These are phyloP conservation scores for Nematolebias whitei DNA, from an alignment of 2,113 vertebrate genomes.

Conservation along the genomic window DNA sequence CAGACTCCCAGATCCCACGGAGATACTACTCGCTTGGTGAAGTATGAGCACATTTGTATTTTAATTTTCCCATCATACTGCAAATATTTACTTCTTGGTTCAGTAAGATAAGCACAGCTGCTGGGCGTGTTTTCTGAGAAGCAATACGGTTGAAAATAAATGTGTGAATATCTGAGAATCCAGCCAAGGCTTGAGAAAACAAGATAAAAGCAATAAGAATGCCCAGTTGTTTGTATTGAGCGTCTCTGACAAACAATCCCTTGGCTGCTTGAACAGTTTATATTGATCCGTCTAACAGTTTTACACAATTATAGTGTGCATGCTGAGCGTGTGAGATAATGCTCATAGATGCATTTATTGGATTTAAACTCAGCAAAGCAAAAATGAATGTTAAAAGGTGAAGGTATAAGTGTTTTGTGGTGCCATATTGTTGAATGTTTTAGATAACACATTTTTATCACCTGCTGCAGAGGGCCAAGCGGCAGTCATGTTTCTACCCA, in stretches of 20 bases:
- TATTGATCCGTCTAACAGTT: conserved; percentile 38
- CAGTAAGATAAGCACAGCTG: conserved; percentile 31
- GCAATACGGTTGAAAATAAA: conserved; percentile 12
- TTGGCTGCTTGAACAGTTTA: neutral
- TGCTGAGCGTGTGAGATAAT: conserved; percentile 29
- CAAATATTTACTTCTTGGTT: conserved; percentile 9
- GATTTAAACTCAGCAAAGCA: neutral
- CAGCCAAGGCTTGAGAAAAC: conserved; percentile 22
- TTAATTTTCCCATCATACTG: conserved; percentile 27
- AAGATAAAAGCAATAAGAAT: conserved; percentile 38
- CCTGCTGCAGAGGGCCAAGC: no score
- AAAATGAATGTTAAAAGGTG: neutral
- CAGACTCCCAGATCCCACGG: conserved; percentile 96
- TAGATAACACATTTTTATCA: no score
- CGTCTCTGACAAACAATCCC: conserved; percentile 24
- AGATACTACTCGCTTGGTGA: conserved; percentile 97
- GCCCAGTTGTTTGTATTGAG: conserved; percentile 20
- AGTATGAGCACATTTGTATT: conserved; percentile 81
- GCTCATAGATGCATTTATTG: conserved; percentile 9
- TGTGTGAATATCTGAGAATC: conserved; percentile 32
- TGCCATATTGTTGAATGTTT: no score
- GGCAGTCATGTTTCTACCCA: no score
- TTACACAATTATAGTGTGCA: conserved; percentile 21
- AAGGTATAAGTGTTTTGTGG: no score
- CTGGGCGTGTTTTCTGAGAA: conserved; percentile 19